Base-by-base conservation (phyloP, 2,888 invertebrate species). In the Conchocele bisecta region DNA sequence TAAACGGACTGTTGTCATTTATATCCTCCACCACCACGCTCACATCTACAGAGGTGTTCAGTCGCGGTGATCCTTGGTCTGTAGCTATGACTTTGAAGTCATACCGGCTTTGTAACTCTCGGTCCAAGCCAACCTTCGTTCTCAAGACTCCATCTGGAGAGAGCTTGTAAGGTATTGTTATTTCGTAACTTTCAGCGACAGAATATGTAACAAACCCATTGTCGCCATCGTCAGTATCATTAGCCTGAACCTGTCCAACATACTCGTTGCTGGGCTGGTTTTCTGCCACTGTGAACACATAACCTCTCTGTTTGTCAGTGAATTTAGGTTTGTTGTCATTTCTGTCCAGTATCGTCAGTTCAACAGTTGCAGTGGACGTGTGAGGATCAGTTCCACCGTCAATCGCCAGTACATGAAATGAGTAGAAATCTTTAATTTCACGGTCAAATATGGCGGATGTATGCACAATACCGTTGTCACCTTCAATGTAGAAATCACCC, bases 321-420 rank as follows among this genome's bases (percentile, higher is more conserved):
- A 88, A 88, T 56, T 71, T 68, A 0, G 88, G 88, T 3, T 69
- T 74, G 53, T 85, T 82, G 63, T 88, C 88, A 72, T 88, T 88
- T 26, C 71, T 60, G 53, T 88, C 88, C 0, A 74, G 58, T 28
- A 88, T 80, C 24, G 60, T 77, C 20, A 88, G 56, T 9, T 63
- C 57, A 3, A 88, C 82, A 3, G 75, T 78, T 6, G 83, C 83
- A 9, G 80, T 76, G 13, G 83, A 74, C 1, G 83, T 79, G 13
- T 76, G 59, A n/a, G 79, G 70, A 1, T 85, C 83, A 20, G 72
- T 69, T 1, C 86, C 88, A 11, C 67, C 59, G 59, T 88, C 88
- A 3, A 69, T 67, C 2, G 87, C 86, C 11, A 85, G 53, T 1
- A 87, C 84, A 33, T 79, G 74, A 61, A 88, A 83, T 24, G 78